Conservation (phyloP, 2,113 vertebrate species). For the Telmatochromis sp. region DNA sequence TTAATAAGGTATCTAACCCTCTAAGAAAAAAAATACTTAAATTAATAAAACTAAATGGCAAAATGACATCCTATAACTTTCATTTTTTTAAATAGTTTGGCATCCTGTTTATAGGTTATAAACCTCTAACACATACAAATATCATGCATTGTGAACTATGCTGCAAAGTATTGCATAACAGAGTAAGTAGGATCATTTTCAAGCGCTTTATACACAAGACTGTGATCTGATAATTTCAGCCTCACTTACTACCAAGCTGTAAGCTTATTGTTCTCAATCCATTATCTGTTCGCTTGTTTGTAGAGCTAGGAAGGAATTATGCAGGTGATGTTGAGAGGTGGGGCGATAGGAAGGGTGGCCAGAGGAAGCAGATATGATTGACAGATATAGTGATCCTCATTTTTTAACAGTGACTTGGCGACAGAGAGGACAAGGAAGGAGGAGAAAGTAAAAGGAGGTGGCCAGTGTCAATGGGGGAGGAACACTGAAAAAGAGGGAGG, state of each 20-base stretch:
- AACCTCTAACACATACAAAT: neutral
- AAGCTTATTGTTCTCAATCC: neutral
- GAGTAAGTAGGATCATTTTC: neutral
- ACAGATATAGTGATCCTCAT: neutral
- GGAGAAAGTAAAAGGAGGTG: neutral
- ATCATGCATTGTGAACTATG: neutral
- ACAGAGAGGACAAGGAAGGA: neutral
- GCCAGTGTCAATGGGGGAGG: neutral
- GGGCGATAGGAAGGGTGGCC: neutral
- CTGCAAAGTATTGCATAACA: neutral
- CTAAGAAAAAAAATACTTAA: neutral
- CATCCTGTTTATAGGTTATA: neutral
- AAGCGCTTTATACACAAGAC: neutral
- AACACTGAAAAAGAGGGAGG: conserved; percentile 28
- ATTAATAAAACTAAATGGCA: neutral
- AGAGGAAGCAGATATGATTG: neutral
- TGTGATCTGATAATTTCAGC: conserved; percentile 7
- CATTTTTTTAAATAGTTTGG: neutral
- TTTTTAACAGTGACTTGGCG: neutral
- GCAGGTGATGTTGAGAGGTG: neutral
- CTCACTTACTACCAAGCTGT: neutral
- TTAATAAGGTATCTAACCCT: neutral
- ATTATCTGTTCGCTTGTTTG: neutral
- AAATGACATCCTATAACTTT: neutral
- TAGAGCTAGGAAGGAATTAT: neutral